Evolutionary conservation across 1,140 invertebrate species (phyloP).

Genomic region (Platorchestia sp.): DNA sequence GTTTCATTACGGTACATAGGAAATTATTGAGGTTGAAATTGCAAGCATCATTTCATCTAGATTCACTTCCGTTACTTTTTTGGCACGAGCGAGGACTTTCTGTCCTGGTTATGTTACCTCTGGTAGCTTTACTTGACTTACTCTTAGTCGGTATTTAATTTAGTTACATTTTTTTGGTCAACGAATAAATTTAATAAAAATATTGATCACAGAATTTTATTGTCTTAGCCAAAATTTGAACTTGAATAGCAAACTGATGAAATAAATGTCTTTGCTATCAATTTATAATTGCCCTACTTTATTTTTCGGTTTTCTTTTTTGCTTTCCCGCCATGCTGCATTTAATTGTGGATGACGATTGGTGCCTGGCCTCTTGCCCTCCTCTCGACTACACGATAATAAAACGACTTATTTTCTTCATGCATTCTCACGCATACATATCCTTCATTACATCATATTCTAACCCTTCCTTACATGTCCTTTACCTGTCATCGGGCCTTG

Average conservation of each 20-base stretch:
- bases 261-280: not conserved
- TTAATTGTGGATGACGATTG: conserved; percentile 51
- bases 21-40: not conserved
- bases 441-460: not conserved
- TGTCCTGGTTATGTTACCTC: not conserved
- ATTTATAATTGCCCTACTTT: conserved; percentile 41
- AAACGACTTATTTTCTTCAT: not conserved
- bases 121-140: not conserved
- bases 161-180: not conserved
- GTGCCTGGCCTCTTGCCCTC: conserved; percentile 41
- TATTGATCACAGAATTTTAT: not conserved
- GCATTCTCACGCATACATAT: not conserved
- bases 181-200: not conserved
- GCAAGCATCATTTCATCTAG: not conserved
- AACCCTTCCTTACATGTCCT: not conserved
- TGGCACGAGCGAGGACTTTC: not conserved
- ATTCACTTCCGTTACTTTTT: not conserved
- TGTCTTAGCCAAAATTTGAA: not conserved
- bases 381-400: conserved; percentile 14
- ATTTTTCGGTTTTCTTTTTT: conserved; percentile 46
- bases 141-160: not conserved
- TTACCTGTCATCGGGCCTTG: not conserved
- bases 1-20: not conserved
- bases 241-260: not conserved
- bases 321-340: conserved; percentile 46